A percentile compares a stretch with the other conserved stretches of the same genome.
Evolutionary conservation across 2,797 vertebrate genomes (phyloP).

Genomic region (Girardinus metallicus): DNA sequence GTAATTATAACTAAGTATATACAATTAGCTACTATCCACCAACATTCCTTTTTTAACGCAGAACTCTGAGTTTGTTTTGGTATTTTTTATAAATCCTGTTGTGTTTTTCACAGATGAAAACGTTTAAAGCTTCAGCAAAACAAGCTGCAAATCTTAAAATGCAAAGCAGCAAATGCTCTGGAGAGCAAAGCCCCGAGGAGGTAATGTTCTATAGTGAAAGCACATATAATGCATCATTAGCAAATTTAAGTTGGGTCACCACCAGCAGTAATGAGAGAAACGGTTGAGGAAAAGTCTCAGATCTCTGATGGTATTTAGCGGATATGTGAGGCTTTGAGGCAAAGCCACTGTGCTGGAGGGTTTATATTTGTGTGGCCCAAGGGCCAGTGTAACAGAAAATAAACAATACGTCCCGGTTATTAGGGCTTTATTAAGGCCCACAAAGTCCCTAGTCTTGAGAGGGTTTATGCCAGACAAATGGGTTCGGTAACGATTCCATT

Average conservation of each 20-base stretch:
- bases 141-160: conserved; percentile 40
- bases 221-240: conserved; percentile 9
- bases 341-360: conserved; percentile 64
- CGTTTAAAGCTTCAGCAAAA: conserved; percentile 34
- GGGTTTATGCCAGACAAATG: conserved; percentile 58
- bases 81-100: conserved; percentile 45
- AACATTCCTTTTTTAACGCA: conserved; percentile 51
- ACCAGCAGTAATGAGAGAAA: conserved; percentile 39
- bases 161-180: conserved; percentile 14
- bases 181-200: neutral
- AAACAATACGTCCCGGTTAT: conserved; percentile 78
- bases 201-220: neutral
- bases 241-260: conserved; percentile 42
- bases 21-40: too few species aligned
- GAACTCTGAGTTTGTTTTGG: conserved; percentile 48
- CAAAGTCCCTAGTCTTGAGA: conserved; percentile 56
- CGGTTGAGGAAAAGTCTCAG: conserved; percentile 48
- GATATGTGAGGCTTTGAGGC: conserved; percentile 67
- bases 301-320: conserved; percentile 64
- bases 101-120: conserved; percentile 34
- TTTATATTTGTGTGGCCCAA: conserved; percentile 77
- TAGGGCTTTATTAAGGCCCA: conserved; percentile 75
- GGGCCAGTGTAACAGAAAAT: conserved; percentile 76
- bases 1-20: too few species aligned
- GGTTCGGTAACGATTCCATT: conserved; percentile 29